Evolutionary conservation across 2,888 invertebrate species (phyloP).

Genomic region (Platycheirus albimanus): DNA sequence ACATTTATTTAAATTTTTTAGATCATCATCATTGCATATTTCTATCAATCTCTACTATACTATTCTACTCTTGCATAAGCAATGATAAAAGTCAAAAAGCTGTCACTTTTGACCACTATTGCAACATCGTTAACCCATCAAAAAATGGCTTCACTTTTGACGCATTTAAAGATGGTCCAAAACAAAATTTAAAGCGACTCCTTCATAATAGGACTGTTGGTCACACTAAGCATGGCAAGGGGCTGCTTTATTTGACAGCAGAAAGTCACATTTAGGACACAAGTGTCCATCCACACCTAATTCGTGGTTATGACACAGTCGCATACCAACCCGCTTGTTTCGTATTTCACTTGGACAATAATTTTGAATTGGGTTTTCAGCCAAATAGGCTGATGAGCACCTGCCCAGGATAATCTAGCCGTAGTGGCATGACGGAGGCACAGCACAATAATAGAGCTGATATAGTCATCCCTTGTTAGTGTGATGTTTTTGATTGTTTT

Average conservation of each 20-base stretch:
- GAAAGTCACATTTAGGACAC: slow-evolving; percentile 59
- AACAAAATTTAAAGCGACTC: no score
- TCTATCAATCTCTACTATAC: no score
- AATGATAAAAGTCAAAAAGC: no score
- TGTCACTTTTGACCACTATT: no score
- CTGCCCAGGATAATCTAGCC: neutral
- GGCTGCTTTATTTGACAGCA: slow-evolving; percentile 38
- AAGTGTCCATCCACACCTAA: slow-evolving; percentile 63
- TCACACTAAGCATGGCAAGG: neutral
- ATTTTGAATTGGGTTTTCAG: slow-evolving; percentile 45
- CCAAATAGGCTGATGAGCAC: slow-evolving; percentile 25
- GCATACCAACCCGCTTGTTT: slow-evolving; percentile 31
- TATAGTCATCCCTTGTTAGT: slow-evolving; percentile 57
- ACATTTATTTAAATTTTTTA: no score
- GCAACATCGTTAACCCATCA: no score
- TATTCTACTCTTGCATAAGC: no score
- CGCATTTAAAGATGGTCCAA: no score
- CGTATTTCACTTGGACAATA: slow-evolving; percentile 51
- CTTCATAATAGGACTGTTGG: no score
- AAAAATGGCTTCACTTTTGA: no score
- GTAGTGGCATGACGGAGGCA: slow-evolving; percentile 1
- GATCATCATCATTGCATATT: no score
- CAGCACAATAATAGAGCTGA: slow-evolving; percentile 3
- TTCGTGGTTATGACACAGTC: slow-evolving; percentile 60
- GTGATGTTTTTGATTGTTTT: slow-evolving; percentile 59